Base-by-base conservation (phyloP, 2,113 vertebrate species). In the Erpornis zantholeuca region DNA sequence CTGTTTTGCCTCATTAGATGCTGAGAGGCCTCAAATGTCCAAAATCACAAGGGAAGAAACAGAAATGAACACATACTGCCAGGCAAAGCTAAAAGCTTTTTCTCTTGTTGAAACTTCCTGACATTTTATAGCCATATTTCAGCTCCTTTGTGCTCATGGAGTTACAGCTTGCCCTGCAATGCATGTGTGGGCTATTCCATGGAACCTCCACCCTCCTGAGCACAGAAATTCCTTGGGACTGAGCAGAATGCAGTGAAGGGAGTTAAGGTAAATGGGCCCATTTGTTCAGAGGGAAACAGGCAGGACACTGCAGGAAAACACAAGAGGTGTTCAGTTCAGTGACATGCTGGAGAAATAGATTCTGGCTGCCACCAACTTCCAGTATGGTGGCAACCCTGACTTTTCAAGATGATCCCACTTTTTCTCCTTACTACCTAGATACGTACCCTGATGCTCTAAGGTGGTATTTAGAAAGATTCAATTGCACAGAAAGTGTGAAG, bases 361-460 rank as follows among this genome's bases (percentile, higher is more conserved):
- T 66, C 35, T 38, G 23, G n/a, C 52, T 71, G 61, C 49, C 27
- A 38, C 27, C 31, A 44, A 31, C 27, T 5, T 50, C 24, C 57
- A 0, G 0, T 15, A 5, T 2, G 33, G 63, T 4, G 16, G 36
- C 54, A 61, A 24, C 6, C 27, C 24, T 21, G 19, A 11, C 54
- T 70, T 36, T 27, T 73, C 31, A 16, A 50, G 52, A 22, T 9
- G 12, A 70, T 61, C 18, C 29, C 25, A 33, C 12, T 0, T 22
- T 49, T 42, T 13, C 29, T 29, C 29, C 49, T 75, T 25, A 13
- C 36, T 38, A 36, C 12, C 36, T 12, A 16, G 9, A n/a, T 11
- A 25, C 22, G 33, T 6, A 11, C 12, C 38, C 33, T 7, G 21
- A 15, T 3, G 13, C 24, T 77, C 38, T 17, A 38, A 40, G 31